phyloP scores from a whole-genome alignment of 2,113 vertebrate species.

The Corythornis cristatus region DNA sequence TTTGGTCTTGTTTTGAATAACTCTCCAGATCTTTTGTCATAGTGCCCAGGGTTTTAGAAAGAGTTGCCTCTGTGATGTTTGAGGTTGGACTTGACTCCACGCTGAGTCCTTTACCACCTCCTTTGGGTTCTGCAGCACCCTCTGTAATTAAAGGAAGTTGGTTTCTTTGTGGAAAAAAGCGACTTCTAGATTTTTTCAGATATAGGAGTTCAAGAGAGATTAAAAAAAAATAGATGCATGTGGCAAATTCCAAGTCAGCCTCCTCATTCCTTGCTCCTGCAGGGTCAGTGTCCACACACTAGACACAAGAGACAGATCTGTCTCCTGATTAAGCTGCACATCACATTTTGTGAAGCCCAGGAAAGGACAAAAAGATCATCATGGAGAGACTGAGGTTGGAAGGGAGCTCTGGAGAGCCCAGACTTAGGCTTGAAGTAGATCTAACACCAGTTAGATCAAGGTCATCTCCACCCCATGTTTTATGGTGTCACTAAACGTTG shows the following conservation, averaged over 20 bases:
- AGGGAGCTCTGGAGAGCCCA: neutral
- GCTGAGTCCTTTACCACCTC: neutral
- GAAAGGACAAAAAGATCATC: neutral
- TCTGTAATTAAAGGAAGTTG: neutral
- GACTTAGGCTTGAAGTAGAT: neutral
- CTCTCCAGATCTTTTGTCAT: neutral
- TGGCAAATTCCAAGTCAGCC: neutral
- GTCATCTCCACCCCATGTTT: accelerated
- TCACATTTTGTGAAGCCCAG: neutral
- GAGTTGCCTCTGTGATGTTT: neutral
- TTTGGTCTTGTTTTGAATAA: neutral
- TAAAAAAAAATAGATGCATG: neutral
- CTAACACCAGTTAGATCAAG: neutral
- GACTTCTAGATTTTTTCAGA: neutral
- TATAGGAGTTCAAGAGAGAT: neutral
- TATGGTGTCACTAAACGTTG: neutral
- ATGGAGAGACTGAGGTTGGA: neutral
- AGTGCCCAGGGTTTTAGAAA: neutral
- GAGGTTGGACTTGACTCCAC: neutral
- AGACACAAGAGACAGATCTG: neutral
- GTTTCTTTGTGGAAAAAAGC: neutral
- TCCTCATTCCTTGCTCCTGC: neutral
- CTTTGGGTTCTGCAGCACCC: neutral
- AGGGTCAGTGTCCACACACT: neutral
- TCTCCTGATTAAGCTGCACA: neutral